These are phyloP conservation scores for Noctua janthina DNA, from an alignment of 2,888 invertebrate species.

Conservation along the genomic window DNA sequence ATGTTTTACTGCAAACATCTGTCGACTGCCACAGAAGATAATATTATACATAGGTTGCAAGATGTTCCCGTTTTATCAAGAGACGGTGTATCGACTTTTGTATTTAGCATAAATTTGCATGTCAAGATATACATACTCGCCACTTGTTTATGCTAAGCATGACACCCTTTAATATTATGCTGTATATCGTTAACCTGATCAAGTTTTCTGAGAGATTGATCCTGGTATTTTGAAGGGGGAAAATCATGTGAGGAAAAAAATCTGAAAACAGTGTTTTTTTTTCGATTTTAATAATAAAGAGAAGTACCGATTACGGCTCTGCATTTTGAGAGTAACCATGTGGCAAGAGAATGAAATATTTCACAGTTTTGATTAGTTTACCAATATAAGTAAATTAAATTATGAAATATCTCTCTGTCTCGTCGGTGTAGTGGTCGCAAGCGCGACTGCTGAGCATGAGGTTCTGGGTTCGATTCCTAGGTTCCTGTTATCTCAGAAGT, in stretches of 20 bases:
- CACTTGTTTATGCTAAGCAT: constrained; percentile 79
- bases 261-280: not conserved
- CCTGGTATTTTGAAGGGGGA: constrained; percentile 31
- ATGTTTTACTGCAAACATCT: constrained; percentile 35
- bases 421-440: not conserved
- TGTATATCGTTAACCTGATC: constrained; percentile 72
- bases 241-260: not conserved
- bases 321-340: not conserved
- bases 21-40: constrained; percentile 41
- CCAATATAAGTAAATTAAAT: not conserved
- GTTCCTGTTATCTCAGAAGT: not conserved
- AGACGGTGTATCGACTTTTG: constrained; percentile 85
- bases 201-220: constrained; percentile 61
- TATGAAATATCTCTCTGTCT: not conserved
- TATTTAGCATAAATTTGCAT: constrained; percentile 89
- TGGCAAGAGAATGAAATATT: not conserved
- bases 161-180: constrained; percentile 74
- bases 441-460: not conserved
- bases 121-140: constrained; percentile 76
- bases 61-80: constrained; percentile 65
- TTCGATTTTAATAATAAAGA: too few relatives aligned
- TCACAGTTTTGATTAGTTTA: not conserved
- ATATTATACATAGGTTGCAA: constrained; percentile 60
- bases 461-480: not conserved
- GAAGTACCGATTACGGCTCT: not conserved